Percentiles rank a stretch among this genome's conserved stretches.
phyloP scores from a whole-genome alignment of 92 coral and sea anemone genomes.

The Parazoanthus atlanticus region DNA sequence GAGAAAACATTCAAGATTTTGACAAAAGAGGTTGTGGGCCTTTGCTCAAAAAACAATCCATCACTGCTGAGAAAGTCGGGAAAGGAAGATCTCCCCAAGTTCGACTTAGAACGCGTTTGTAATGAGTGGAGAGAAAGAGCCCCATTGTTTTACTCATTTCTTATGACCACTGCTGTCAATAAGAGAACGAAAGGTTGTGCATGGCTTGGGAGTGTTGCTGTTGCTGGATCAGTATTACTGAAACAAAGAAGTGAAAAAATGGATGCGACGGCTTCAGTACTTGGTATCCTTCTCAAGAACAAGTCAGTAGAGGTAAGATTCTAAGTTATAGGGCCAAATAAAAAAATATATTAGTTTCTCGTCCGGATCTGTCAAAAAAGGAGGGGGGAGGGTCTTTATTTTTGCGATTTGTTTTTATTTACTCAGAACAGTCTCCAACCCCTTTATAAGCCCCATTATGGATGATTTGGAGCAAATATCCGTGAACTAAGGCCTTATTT shows the following conservation, averaged over 20 bases:
- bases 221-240: constrained; percentile 71
- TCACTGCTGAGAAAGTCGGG: constrained; percentile 56
- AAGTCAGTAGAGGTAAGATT: constrained; percentile 58
- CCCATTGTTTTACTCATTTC: constrained; percentile 69
- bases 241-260: constrained; percentile 67
- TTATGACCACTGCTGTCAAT: constrained; percentile 48
- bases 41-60: constrained; percentile 59
- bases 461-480: too few species aligned
- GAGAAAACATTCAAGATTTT: constrained; percentile 45
- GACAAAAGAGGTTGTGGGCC: constrained; percentile 51
- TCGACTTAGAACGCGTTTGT: constrained; percentile 54
- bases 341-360: not conserved
- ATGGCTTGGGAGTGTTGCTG: constrained; percentile 59
- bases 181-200: constrained; percentile 39
- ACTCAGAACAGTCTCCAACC: too few species aligned
- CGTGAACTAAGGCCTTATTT: too few species aligned
- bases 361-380: not conserved
- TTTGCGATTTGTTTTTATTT: too few species aligned
- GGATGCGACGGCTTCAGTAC: constrained; percentile 64
- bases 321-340: not conserved
- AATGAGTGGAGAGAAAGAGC: constrained; percentile 75
- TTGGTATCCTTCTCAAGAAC: constrained; percentile 68
- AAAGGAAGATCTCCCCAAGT: constrained; percentile 46
- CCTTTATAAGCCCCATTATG: too few species aligned
- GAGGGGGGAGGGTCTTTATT: not conserved